Base-by-base conservation (phyloP, 2,888 invertebrate species). In the Bellardia bayeri region DNA sequence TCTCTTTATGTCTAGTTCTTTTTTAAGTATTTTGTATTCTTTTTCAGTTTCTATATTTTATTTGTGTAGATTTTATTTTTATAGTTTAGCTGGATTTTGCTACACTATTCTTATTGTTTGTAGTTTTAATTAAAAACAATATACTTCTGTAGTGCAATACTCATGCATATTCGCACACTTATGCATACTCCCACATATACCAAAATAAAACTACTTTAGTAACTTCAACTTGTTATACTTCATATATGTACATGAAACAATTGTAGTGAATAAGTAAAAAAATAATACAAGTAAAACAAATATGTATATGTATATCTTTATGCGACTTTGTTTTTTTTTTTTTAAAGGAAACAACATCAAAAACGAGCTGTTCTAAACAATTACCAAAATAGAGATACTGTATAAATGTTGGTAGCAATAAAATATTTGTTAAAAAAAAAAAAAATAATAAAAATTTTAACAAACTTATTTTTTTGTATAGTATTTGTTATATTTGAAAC, bases 51-150 rank as follows among this genome's bases (percentile, higher is more conserved):
- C 14, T 63, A 56, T 58, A 58, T 66, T 74, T 74, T 75, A 45
- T 66, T 66, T 45, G 4, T 45, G n/a, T 51, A 51, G 54, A 23
- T 51, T 49, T 30, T 49, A 45, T 51, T 30, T 45, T 56, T 64
- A 45, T 75, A 23, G 40, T 40, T 16, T 72, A 66, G 49, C 16
- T 42, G 45, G 51, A 71, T 75, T 63, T 49, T 75, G 68, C 37
- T 78, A 63, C 42, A 42, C 71, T 64, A 23, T 78, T 75, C 56
- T 63, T 71, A 58, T 64, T 85, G 79, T 75, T 80, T 75, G 69
- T 49, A 69, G 63, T 81, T 85, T 81, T 76, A 85, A 85, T 81
- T 85, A 85, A 81, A 85, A 85, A 85, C 69, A 81, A 81, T 85
- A 69, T 64, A 64, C 63, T 71, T 56, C 51, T 69, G 56, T 74